Conservation (phyloP, 2,888 invertebrate genomes). For the Trichogramma dendrolimi region DNA sequence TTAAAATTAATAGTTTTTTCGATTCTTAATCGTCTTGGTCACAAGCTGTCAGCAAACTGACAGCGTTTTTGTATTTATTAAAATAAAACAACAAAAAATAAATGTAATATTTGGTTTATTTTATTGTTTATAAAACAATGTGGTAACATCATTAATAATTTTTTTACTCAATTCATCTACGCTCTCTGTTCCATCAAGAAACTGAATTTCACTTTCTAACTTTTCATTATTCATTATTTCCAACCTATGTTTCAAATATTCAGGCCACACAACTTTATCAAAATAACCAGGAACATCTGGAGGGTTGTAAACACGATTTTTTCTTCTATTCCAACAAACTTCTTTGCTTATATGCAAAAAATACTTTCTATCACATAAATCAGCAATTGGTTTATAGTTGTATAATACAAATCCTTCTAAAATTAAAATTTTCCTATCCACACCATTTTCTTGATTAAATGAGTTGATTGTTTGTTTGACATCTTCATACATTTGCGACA, state of each 20-base stretch:
- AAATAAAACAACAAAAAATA: too few species aligned
- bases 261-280: conserved; percentile 88
- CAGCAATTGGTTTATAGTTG: conserved; percentile 64
- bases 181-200: conserved; percentile 40
- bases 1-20: too few species aligned
- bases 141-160: conserved; percentile 35
- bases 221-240: conserved; percentile 47
- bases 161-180: conserved; percentile 35
- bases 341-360: conserved; percentile 68
- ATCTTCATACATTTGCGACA: conserved; percentile 66
- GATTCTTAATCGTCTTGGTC: too few species aligned
- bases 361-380: conserved; percentile 69
- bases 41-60: too few species aligned
- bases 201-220: conserved; percentile 35
- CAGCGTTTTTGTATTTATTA: too few species aligned
- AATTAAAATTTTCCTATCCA: conserved; percentile 56
- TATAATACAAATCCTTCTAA: conserved; percentile 75
- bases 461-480: conserved; percentile 51
- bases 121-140: background rate
- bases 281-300: conserved; percentile 86
- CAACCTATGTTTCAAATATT: conserved; percentile 61
- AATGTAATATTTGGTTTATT: background rate
- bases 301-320: conserved; percentile 70
- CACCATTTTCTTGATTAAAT: conserved; percentile 39
- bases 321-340: conserved; percentile 64